A percentile compares a stretch with the other conserved stretches of the same genome.
phyloP scores from a whole-genome alignment of 2,888 invertebrate species.

The Sericinus montela region DNA sequence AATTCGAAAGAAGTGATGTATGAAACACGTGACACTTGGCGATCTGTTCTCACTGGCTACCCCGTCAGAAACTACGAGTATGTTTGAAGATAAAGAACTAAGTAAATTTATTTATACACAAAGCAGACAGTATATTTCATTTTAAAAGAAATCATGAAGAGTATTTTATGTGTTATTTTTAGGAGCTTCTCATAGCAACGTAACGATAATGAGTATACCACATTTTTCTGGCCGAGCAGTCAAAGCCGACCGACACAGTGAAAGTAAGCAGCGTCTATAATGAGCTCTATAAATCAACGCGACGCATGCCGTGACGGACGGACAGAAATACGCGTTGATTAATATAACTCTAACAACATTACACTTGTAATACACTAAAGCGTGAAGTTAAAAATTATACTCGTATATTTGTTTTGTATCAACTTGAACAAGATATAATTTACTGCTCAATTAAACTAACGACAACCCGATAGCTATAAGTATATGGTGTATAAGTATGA shows the following conservation, averaged over 20 bases:
- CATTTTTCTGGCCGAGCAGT: constrained; percentile 8
- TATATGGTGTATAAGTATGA: too few relatives aligned
- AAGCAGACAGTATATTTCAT: not conserved
- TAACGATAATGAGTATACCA: constrained; percentile 9
- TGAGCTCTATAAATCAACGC: constrained; percentile 56
- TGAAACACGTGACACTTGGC: too few relatives aligned
- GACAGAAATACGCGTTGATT: constrained; percentile 48
- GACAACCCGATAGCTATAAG: too few relatives aligned
- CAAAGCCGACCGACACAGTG: constrained; percentile 12
- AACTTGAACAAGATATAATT: not conserved
- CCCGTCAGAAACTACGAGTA: too few relatives aligned
- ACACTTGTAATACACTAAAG: constrained; percentile 4
- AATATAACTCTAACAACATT: constrained; percentile 37
- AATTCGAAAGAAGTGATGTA: too few relatives aligned
- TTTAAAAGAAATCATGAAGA: too few relatives aligned
- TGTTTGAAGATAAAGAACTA: too few relatives aligned
- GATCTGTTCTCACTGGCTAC: too few relatives aligned
- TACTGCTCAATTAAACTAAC: too few relatives aligned
- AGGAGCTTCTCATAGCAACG: not conserved
- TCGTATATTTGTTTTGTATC: not conserved
- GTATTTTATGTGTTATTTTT: not conserved
- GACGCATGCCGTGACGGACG: constrained; percentile 45
- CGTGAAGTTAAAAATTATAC: not conserved
- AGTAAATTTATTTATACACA: too few relatives aligned
- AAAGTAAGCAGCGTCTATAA: constrained; percentile 32